A percentile compares a stretch with the other conserved stretches of the same genome.
Evolutionary conservation across 2,888 invertebrate genomes (phyloP).

Genomic region (Xestia c-nigrum): DNA sequence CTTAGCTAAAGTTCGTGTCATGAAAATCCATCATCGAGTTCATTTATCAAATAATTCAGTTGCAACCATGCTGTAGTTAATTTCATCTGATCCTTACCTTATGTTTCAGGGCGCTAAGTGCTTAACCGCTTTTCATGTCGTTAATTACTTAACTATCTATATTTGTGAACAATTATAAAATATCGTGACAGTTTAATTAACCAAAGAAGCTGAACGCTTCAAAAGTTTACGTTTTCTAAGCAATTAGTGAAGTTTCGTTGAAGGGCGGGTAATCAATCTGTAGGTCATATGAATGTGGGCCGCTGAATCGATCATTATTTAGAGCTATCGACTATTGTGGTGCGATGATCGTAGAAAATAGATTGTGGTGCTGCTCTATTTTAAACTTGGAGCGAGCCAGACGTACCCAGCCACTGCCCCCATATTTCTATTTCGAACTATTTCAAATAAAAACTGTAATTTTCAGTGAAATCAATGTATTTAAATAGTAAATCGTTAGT

Average conservation of each 20-base stretch:
- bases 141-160: conserved; percentile 27
- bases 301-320: conserved; percentile 63
- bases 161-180: conserved; percentile 16
- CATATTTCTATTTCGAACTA: background rate
- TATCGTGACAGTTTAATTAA: conserved; percentile 37
- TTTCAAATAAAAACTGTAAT: background rate
- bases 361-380: conserved; percentile 34
- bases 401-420: background rate
- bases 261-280: conserved; percentile 67
- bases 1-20: conserved; percentile 40
- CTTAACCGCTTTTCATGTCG: conserved; percentile 28
- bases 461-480: background rate
- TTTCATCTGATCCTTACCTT: conserved; percentile 9
- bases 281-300: conserved; percentile 65
- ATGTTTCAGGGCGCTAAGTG: conserved; percentile 38
- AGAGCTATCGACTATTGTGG: conserved; percentile 57
- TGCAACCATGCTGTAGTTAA: conserved; percentile 3
- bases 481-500: conserved; percentile 18
- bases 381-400: conserved; percentile 12
- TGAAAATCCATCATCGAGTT: conserved; percentile 46
- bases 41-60: conserved; percentile 47
- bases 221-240: conserved; percentile 55
- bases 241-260: conserved; percentile 63
- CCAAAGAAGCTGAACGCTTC: conserved; percentile 31
- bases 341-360: conserved; percentile 47